Evolutionary conservation across 2,113 vertebrate genomes (phyloP).

Genomic region (Chelonoidis abingdonii): DNA sequence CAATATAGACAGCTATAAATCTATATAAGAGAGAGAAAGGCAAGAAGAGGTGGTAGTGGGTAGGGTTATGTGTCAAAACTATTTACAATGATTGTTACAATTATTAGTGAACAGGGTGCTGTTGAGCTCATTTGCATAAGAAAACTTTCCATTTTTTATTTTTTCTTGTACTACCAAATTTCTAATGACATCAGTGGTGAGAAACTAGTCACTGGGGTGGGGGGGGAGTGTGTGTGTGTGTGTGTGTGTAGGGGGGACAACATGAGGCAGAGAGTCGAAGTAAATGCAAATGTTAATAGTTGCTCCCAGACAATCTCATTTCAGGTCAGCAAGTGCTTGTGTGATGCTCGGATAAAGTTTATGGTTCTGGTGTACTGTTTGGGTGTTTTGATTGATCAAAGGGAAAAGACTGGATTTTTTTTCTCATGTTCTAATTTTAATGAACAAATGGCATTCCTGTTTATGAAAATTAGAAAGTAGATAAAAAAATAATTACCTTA

Average conservation of each 20-base stretch:
- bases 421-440: constrained; percentile 65
- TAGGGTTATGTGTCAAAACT: rapidly evolving
- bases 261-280: not conserved
- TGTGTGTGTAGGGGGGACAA: not conserved
- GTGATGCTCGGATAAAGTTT: not conserved
- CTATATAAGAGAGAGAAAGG: not conserved
- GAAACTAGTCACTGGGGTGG: rapidly evolving
- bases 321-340: not conserved
- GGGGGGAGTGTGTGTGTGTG: not conserved
- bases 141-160: not conserved
- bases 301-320: not conserved
- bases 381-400: constrained; percentile 30
- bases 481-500: constrained; percentile 52
- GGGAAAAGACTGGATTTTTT: constrained; percentile 46
- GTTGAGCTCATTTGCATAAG: not conserved
- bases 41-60: not conserved
- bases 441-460: constrained; percentile 30
- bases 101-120: not conserved
- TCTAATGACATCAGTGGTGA: not conserved
- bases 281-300: not conserved
- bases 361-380: not conserved
- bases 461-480: constrained; percentile 64
- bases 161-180: not conserved
- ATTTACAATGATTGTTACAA: not conserved
- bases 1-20: not conserved